Percentiles rank a stretch among this genome's conserved stretches.
These are phyloP conservation scores for Nomada lathburiana DNA, from an alignment of 2,888 invertebrate species.

Conservation along the genomic window DNA sequence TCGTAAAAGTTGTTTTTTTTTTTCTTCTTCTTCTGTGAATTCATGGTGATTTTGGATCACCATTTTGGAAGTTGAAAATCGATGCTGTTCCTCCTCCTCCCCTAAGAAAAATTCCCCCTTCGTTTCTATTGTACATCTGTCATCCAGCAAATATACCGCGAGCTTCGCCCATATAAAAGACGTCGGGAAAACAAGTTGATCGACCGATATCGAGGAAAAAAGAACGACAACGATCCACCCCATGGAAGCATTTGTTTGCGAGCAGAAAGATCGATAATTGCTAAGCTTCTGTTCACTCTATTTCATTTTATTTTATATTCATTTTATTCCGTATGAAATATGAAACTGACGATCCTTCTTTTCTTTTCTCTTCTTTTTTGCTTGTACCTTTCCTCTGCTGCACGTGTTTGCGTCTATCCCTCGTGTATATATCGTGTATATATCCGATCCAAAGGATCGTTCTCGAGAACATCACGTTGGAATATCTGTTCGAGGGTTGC, in stretches of 20 bases:
- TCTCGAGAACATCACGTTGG: conserved; percentile 37
- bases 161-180: background rate
- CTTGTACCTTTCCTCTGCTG: conserved; percentile 1
- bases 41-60: too few species aligned
- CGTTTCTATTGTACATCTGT: background rate
- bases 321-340: conserved; percentile 12
- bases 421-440: background rate
- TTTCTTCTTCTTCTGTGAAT: too few species aligned
- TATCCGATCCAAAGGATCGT: conserved; percentile 26
- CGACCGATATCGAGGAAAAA: too few species aligned
- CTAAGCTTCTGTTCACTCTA: background rate
- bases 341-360: background rate
- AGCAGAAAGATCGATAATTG: conserved; percentile 3
- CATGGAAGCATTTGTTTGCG: background rate
- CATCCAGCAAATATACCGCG: background rate
- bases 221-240: too few species aligned
- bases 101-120: background rate
- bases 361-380: background rate
- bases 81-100: too few species aligned
- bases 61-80: too few species aligned
- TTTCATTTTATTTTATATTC: conserved; percentile 8
- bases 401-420: background rate
- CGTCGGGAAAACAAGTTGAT: too few species aligned
- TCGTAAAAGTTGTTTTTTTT: too few species aligned
- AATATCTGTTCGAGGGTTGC: conserved; percentile 48